Base-by-base conservation (phyloP, 2,888 invertebrate genomes). In the Capitulum mitella region DNA sequence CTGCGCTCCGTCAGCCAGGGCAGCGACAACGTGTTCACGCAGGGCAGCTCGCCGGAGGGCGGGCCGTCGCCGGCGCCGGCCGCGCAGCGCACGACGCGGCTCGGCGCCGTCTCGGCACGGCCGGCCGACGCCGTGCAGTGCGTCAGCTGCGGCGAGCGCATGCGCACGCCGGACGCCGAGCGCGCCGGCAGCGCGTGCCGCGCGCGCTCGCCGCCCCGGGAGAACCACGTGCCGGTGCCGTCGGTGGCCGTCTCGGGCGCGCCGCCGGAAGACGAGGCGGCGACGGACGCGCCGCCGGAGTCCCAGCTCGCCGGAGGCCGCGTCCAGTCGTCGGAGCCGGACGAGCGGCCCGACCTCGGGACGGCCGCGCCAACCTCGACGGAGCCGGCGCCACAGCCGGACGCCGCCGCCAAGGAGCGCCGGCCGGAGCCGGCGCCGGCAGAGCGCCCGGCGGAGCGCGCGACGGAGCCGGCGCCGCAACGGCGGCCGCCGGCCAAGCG, bases 1-100 rank as follows among this genome's bases (percentile, higher is more conserved):
- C 87, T 95, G 78, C 89, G 94, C 77, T 94, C 94, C n/a, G 93
- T 93, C 64, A 94, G 94, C 83, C 94, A 94, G 6, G 94, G 95
- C 40, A 94, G 94, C 82, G 94, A 95, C 86, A 94, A 93, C 79
- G 94, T 95, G 43, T 95, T 95, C 86, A 94, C 93, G 48, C 46
- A 78, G 2, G 81, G 79, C 16, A 79, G 81, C 87, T 93, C 40
- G 37, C 70, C 37, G 26, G 70, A 70, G 37, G 8, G 29, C 29
- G 29, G 58, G 29, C 29, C n/a, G 29, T 5, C 58, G n/a, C 3
- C 58, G 10, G 58, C 26, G 5, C 19, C 26, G 8, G 70, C 3
- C 37, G 40, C 0, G 22, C 70, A 6, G 70, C 70, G 70, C 12
- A 2, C 8, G 1, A 12, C 70, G 26, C 70, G 70, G 29, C 70